Conservation (phyloP, 2,797 vertebrate species). For the Pseudopleuronectes americanus region DNA sequence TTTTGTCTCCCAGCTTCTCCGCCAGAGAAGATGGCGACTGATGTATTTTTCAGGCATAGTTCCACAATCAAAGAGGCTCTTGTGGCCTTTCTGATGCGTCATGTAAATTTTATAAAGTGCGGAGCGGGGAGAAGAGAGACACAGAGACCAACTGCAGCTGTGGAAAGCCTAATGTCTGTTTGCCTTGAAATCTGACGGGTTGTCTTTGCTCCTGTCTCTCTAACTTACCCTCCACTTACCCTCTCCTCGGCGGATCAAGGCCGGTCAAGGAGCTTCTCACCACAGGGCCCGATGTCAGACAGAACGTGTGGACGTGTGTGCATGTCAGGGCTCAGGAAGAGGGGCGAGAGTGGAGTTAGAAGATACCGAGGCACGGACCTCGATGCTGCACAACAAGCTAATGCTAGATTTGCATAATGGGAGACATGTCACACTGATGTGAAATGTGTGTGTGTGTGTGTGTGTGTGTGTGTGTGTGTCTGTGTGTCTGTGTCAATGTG, state of each 20-base stretch:
- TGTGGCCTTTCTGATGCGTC: conserved; percentile 86
- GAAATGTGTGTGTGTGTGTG: conserved; percentile 25
- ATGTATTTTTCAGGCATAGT: conserved; percentile 86
- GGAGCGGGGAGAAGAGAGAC: conserved; percentile 64
- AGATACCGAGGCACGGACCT: conserved; percentile 43
- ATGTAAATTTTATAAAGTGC: conserved; percentile 86
- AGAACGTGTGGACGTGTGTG: conserved; percentile 60
- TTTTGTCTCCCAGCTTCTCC: conserved; percentile 67
- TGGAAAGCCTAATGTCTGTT: conserved; percentile 80
- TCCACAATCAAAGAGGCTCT: conserved; percentile 87
- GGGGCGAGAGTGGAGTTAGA: conserved; percentile 9
- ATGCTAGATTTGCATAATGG: conserved; percentile 46
- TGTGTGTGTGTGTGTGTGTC: conserved; percentile 19
- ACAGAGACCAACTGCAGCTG: conserved; percentile 67
- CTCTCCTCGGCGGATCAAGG: conserved; percentile 81
- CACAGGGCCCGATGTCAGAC: conserved; percentile 73
- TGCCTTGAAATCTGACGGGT: conserved; percentile 84
- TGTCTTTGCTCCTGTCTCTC: conserved; percentile 83
- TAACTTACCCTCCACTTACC: conserved; percentile 82
- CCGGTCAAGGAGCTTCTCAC: conserved; percentile 77
- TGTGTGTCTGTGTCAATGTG: conserved; percentile 29
- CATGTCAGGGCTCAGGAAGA: conserved; percentile 57
- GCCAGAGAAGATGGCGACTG: conserved; percentile 79
- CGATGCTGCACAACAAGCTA: conserved; percentile 22
- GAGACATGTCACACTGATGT: conserved; percentile 35